These are phyloP conservation scores for Corythoichthys haematopterus DNA, from an alignment of 2,113 vertebrate species.

Conservation along the genomic window DNA sequence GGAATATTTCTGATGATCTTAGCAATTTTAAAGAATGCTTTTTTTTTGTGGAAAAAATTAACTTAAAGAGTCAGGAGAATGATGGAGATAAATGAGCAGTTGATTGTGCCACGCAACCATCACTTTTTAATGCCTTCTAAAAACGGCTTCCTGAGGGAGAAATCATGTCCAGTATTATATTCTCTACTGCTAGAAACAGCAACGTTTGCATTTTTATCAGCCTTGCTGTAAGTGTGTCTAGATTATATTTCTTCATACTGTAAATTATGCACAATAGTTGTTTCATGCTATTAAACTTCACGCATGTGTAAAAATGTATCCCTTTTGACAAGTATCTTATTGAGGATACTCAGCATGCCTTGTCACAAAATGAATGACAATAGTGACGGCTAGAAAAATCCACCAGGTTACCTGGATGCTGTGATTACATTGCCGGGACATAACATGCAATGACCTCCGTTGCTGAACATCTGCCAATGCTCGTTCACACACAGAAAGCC, in stretches of 20 bases:
- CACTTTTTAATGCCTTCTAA: constrained; percentile 2
- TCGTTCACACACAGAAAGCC: constrained; percentile 21
- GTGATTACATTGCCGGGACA: constrained; percentile 47
- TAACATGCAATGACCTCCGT: constrained; percentile 41
- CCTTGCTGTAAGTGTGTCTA: constrained; percentile 21
- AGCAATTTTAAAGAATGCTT: constrained; percentile 6
- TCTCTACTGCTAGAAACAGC: constrained; percentile 19
- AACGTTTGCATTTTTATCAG: constrained; percentile 26
- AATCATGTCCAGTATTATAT: constrained; percentile 16
- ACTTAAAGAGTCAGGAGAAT: background rate
- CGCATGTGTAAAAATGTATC: constrained; percentile 2
- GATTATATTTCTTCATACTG: constrained; percentile 12
- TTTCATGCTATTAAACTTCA: constrained; percentile 4
- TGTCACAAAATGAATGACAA: constrained; percentile 31
- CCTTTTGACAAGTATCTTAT: constrained; percentile 10
- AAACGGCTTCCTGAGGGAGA: constrained; percentile 31
- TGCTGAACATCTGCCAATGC: constrained; percentile 36
- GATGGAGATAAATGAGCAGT: constrained; percentile 13
- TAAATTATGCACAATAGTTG: constrained; percentile 31
- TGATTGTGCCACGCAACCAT: constrained; percentile 11
- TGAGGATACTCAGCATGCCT: constrained; percentile 17
- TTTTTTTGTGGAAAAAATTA: background rate
- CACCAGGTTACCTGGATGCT: constrained; percentile 29
- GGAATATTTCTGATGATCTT: constrained; percentile 15
- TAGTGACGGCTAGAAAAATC: constrained; percentile 24